These are phyloP conservation scores for Spinus pinus DNA, from an alignment of 2,797 vertebrate genomes.

Conservation along the genomic window DNA sequence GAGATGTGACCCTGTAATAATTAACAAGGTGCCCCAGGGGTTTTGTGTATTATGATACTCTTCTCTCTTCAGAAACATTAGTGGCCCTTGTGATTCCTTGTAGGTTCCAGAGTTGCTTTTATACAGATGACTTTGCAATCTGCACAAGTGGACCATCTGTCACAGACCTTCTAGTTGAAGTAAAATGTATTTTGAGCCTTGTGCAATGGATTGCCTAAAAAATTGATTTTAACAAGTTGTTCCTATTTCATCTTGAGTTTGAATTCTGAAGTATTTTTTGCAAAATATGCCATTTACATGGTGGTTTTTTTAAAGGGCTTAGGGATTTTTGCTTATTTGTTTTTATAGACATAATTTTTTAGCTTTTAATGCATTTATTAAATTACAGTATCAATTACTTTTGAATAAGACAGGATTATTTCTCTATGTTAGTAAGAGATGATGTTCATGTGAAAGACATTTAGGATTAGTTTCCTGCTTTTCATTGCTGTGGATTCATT, in stretches of 20 bases:
- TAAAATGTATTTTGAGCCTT: not conserved
- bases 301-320: not conserved
- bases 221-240: not conserved
- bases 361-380: not conserved
- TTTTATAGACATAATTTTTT: not conserved
- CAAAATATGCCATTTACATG: not conserved
- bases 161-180: constrained; percentile 15
- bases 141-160: constrained; percentile 29
- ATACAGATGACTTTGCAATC: not conserved
- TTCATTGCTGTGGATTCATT: not conserved
- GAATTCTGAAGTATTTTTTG: not conserved
- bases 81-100: constrained; percentile 1
- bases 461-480: not conserved
- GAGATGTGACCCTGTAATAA: constrained; percentile 23
- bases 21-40: constrained; percentile 14
- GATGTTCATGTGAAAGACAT: not conserved
- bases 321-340: not conserved
- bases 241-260: not conserved
- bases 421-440: not conserved
- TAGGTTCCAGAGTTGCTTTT: not conserved
- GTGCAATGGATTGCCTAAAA: not conserved
- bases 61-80: constrained; percentile 3
- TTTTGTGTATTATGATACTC: not conserved
- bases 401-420: not conserved
- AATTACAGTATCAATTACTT: not conserved